Conservation (phyloP, 2,797 vertebrate species). For the Crocodylus rhombifer region DNA sequence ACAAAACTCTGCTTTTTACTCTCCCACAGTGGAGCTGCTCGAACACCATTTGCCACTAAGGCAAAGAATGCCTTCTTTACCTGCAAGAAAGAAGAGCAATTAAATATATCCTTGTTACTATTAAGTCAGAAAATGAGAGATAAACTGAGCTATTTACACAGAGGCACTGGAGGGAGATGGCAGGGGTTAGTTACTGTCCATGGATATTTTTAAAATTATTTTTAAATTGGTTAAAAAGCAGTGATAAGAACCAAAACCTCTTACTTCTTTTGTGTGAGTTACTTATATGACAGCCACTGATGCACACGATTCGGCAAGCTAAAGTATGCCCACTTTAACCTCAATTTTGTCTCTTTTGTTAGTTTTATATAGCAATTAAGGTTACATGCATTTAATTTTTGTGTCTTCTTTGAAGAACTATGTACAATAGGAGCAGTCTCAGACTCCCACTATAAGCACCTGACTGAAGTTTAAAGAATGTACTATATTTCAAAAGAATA, state of each 20-base stretch:
- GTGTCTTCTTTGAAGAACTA: neutral
- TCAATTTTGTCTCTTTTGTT: neutral
- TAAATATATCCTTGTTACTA: neutral
- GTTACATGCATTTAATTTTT: neutral
- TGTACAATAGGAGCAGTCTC: neutral
- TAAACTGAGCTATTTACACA: neutral
- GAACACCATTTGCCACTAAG: conserved; percentile 96
- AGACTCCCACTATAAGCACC: neutral
- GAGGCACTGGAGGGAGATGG: neutral
- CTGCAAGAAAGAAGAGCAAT: conserved; percentile 73
- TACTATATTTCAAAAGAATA: neutral
- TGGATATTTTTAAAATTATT: neutral
- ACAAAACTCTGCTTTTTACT: conserved; percentile 98
- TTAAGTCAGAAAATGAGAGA: neutral
- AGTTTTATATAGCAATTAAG: neutral
- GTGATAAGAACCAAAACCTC: neutral
- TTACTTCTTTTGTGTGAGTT: neutral
- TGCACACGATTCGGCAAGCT: neutral
- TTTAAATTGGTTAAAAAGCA: neutral
- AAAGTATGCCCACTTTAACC: neutral
- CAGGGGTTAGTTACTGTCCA: neutral
- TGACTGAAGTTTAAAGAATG: neutral
- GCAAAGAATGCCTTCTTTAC: conserved; percentile 99
- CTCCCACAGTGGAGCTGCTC: conserved; percentile 97
- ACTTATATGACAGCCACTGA: neutral